Conservation (phyloP, 2,797 vertebrate species). For the Brotula barbata region DNA sequence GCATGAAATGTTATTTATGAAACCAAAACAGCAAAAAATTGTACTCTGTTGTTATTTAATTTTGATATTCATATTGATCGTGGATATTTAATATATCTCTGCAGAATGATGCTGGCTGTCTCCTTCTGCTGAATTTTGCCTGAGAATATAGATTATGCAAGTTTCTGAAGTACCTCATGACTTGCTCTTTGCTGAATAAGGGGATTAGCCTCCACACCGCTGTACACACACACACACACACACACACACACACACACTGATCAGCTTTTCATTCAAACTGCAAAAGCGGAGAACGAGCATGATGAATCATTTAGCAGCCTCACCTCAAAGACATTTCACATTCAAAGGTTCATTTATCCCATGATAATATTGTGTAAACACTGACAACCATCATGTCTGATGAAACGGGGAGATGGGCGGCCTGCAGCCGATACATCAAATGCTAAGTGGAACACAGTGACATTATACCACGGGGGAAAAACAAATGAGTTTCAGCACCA, state of each 20-base stretch:
- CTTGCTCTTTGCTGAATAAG: conserved; percentile 67
- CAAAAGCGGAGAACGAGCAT: conserved; percentile 1
- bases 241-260: conserved; percentile 39
- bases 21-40: no score
- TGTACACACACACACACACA: no score
- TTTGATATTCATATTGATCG: no score
- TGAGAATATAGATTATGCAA: conserved; percentile 50
- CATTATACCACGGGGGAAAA: background rate
- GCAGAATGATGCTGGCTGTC: no score
- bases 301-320: no score
- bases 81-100: no score
- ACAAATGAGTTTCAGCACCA: background rate
- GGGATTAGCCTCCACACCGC: conserved; percentile 66
- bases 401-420: conserved; percentile 1
- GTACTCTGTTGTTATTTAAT: no score
- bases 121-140: conserved; percentile 26
- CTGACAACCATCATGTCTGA: background rate
- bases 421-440: background rate
- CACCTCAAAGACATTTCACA: no score
- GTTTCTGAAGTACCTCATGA: conserved; percentile 61
- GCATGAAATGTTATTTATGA: no score
- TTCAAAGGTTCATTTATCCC: background rate
- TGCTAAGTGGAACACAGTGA: background rate
- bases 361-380: conserved; percentile 4
- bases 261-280: conserved; percentile 58